These are phyloP conservation scores for Coilia nasus DNA, from an alignment of 2,797 vertebrate species.

Conservation along the genomic window DNA sequence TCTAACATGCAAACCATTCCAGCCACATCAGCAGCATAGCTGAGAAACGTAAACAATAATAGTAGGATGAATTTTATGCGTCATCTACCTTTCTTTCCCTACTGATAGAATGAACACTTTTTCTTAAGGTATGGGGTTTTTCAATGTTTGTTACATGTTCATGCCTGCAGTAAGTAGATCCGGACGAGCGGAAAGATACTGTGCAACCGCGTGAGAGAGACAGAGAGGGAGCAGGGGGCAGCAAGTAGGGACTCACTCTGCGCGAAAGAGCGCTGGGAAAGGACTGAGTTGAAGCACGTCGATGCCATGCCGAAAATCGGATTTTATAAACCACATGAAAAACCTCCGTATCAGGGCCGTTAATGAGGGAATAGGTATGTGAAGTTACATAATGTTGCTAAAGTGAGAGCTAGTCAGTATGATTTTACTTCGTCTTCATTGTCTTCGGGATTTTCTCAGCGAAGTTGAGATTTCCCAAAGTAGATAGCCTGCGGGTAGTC, in stretches of 20 bases:
- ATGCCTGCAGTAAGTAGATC: conserved; percentile 78
- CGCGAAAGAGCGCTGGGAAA: conserved; percentile 47
- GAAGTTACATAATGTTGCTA: background rate
- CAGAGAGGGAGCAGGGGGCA: conserved; percentile 38
- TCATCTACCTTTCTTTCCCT: background rate
- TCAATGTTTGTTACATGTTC: background rate
- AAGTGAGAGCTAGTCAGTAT: background rate
- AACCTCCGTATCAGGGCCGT: conserved; percentile 66
- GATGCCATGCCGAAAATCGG: conserved; percentile 77
- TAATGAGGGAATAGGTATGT: conserved; percentile 70
- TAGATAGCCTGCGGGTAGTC: conserved; percentile 17
- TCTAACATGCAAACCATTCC: too few species aligned
- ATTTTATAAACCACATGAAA: conserved; percentile 70
- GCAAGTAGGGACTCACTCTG: conserved; percentile 19
- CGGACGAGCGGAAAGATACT: conserved; percentile 76
- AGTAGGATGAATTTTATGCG: background rate
- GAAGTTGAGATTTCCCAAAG: background rate
- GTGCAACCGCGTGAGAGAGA: conserved; percentile 50
- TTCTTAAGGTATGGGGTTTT: background rate
- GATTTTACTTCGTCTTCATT: background rate
- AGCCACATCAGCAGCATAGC: too few species aligned
- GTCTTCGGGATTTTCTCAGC: conserved; percentile 21
- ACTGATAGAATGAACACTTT: background rate
- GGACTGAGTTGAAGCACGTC: conserved; percentile 61
- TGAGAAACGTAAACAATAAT: too few species aligned